A percentile compares a stretch with the other conserved stretches of the same genome.
Conservation (phyloP, 1,140 invertebrate genomes). For the Bradysia coprophila region DNA sequence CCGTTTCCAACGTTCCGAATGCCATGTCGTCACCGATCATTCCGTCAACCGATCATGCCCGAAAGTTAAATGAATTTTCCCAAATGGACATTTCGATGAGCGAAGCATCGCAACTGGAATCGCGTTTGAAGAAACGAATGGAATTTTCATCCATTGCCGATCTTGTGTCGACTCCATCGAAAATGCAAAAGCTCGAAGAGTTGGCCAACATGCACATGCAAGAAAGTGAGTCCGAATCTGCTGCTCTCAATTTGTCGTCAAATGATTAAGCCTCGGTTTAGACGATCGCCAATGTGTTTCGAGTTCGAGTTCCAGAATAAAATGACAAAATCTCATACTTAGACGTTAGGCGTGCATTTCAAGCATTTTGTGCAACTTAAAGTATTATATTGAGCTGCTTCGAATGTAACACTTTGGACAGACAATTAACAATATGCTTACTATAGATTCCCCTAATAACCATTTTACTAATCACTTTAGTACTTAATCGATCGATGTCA, state of each 20-base stretch:
- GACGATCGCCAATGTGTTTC: no score
- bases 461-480: no score
- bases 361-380: no score
- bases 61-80: conserved; percentile 15
- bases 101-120: conserved; percentile 4
- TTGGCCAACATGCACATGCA: conserved; percentile 7
- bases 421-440: no score
- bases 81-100: conserved; percentile 2
- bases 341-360: no score
- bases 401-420: no score
- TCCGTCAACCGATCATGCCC: conserved; percentile 17
- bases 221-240: background rate
- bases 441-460: no score
- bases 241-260: background rate
- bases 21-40: conserved; percentile 11
- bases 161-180: conserved; percentile 19
- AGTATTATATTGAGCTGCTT: no score
- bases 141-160: conserved; percentile 23
- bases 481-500: no score
- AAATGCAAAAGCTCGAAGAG: conserved; percentile 18
- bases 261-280: no score
- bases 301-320: no score
- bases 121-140: conserved; percentile 20
- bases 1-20: conserved; percentile 8
- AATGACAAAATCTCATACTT: no score